Evolutionary conservation across 1,140 invertebrate genomes (phyloP).

Genomic region (Pseudachorutes palmiensis): DNA sequence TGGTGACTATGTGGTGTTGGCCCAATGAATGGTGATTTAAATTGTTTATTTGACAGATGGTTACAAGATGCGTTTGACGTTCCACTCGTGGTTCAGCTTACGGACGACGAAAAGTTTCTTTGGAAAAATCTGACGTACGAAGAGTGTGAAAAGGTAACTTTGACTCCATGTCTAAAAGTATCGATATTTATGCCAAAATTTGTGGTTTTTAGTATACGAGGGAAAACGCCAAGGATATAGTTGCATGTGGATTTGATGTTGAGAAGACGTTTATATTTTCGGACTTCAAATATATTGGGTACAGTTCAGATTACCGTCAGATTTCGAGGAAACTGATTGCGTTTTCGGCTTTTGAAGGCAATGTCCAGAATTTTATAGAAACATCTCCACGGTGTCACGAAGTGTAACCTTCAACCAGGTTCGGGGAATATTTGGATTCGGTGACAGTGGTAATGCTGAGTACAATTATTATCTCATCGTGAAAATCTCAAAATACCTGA

Average conservation of each 20-base stretch:
- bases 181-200: no score
- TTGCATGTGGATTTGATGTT: conserved; percentile 91
- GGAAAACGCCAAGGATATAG: conserved; percentile 96
- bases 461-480: conserved; percentile 1
- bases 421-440: conserved; percentile 92
- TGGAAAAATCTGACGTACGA: conserved; percentile 95
- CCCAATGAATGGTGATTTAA: no score
- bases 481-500: conserved; percentile 5
- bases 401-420: conserved; percentile 92
- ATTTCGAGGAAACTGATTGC: not conserved
- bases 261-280: conserved; percentile 97
- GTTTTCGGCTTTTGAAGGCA: conserved; percentile 49
- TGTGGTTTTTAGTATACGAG: conserved; percentile 60
- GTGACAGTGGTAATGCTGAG: conserved; percentile 59
- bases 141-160: conserved; percentile 59
- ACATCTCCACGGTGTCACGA: conserved; percentile 84
- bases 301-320: conserved; percentile 17
- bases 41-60: conserved; percentile 59
- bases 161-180: no score
- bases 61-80: conserved; percentile 96
- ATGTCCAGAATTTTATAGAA: conserved; percentile 83
- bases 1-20: not conserved
- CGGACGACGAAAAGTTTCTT: conserved; percentile 96
- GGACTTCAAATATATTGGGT: conserved; percentile 91
- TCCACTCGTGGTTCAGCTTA: conserved; percentile 90